Evolutionary conservation across 2,888 invertebrate species (phyloP), one percentile per base, ranked within the genome.

Genomic region (Chaitophorus viminalis): DNA sequence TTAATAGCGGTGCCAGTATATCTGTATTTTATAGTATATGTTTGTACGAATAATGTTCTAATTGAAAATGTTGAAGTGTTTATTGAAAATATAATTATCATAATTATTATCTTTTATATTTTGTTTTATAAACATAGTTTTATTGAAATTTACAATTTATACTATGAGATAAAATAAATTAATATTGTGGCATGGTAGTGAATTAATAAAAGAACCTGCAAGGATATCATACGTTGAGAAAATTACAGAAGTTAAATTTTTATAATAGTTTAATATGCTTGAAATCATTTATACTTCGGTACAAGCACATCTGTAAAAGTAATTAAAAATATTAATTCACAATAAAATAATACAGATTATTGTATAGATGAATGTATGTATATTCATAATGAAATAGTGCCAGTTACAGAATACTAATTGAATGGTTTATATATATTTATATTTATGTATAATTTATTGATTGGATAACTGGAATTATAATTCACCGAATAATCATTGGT

Each of bases 401-500:
- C 17, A 18, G 5, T 33, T 33, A 72, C 18, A 33, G 17, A 9
- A 18, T 72, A 33, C 29, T 1, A 39, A 8, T 39, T 68, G 9
- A 29, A 68, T 3, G 5, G n/a, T 65, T 3, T 65, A 60, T 21
- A 60, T 60, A 60, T 54, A n/a, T n/a, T 65, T 29, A 29, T 11
- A n/a, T 68, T 25, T 2, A 33, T 21, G 17, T 72, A 3, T 70
- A 29, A 18, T 46, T 29, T 70, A 70, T 52, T n/a, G 31, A 31
- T 70, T 46, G 25, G 5, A 70, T 70, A 70, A 46, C 81, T 70
- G 25, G 31, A 70, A 82, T 81, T 68, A 81, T 82, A 82, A 82
- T 46, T 60, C 46, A 52, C 46, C 31, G 70, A 82, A 82, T 70
- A 82, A 82, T 70, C 81, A 82, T 33, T 82, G 70, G 18, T 25